Base-by-base conservation (phyloP, 92 coral and sea anemone species). In the Porites lobata region DNA sequence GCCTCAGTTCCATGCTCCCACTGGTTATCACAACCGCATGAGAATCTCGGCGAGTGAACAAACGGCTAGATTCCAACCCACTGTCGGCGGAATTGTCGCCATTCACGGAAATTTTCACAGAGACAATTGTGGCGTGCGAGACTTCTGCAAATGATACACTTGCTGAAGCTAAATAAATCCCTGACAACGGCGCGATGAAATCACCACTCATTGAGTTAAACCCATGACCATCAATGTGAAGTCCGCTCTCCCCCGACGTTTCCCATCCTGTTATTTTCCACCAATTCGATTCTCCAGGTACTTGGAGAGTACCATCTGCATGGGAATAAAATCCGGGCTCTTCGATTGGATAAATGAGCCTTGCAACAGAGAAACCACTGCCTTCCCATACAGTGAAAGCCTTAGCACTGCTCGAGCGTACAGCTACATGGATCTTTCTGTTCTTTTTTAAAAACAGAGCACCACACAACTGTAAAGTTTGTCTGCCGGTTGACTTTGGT, bases 331-430 rank as follows among this genome's bases (percentile, higher is more conserved):
- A 91, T 19, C 94, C 94, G 1, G 94, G 86, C 32, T 91, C 78
- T 70, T 91, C 92, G 38, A 80, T 59, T 13, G 94, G 94, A 78
- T 87, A 91, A 43, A 87, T 91, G n/a, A 91, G 83, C 62, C 92
- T 65, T 12, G 91, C 86, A 50, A 91, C 57, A 8, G 94, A 88
- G 66, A 87, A 91, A 17, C 94, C 94, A 50, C 94, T 91, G 74
- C 94, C 94, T n/a, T 91, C 91, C 80, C 85, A 68, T 12, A 91
- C 81, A 20, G 94, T 91, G 50, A 79, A 91, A 20, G 91, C 57
- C 5, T 53, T 29, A 59, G 85, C 65, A 69, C 88, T 87, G 43
- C 89, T 88, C 1, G 91, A 76, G 9, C 89, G 50, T 7, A 87
- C 91, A 6, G 82, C 91, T 52, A 91, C 77, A 13, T 91, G 86